These are phyloP conservation scores for Vanacampus margaritifer DNA, from an alignment of 2,113 vertebrate species.

Conservation along the genomic window DNA sequence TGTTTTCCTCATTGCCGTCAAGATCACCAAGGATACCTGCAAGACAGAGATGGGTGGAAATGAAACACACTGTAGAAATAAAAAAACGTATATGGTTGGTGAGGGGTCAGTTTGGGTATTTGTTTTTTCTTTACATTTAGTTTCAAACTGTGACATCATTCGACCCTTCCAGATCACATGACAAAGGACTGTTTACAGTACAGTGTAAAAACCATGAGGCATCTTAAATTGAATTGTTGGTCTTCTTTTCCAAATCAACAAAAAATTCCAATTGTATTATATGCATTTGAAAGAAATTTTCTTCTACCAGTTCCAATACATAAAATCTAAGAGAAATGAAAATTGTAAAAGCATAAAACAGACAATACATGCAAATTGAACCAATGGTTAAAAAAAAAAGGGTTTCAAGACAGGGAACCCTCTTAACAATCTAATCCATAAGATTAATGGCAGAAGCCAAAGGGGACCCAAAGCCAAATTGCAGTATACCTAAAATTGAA, in stretches of 20 bases:
- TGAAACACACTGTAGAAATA: neutral
- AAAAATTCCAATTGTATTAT: neutral
- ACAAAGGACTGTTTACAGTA: neutral
- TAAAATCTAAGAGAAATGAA: neutral
- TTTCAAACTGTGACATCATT: neutral
- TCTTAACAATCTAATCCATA: constrained; percentile 56
- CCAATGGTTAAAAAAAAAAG: constrained; percentile 22
- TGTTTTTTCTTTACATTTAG: neutral
- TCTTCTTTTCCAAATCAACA: neutral
- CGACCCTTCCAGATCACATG: too few species aligned
- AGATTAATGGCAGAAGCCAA: constrained; percentile 68
- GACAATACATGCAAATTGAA: constrained; percentile 19
- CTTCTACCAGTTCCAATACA: neutral
- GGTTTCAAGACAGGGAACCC: constrained; percentile 51
- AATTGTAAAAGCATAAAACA: constrained; percentile 22
- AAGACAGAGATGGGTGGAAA: neutral
- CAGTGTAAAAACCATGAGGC: neutral
- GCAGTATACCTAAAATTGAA: constrained; percentile 63
- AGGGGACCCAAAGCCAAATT: constrained; percentile 60
- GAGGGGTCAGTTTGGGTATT: neutral
- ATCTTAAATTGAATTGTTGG: neutral
- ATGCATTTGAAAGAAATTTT: neutral
- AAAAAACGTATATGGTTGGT: neutral
- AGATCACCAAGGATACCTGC: constrained; percentile 87
- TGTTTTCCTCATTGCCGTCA: constrained; percentile 77